These are phyloP conservation scores for Sturnira hondurensis DNA, from an alignment of 2,113 vertebrate species.

Conservation along the genomic window DNA sequence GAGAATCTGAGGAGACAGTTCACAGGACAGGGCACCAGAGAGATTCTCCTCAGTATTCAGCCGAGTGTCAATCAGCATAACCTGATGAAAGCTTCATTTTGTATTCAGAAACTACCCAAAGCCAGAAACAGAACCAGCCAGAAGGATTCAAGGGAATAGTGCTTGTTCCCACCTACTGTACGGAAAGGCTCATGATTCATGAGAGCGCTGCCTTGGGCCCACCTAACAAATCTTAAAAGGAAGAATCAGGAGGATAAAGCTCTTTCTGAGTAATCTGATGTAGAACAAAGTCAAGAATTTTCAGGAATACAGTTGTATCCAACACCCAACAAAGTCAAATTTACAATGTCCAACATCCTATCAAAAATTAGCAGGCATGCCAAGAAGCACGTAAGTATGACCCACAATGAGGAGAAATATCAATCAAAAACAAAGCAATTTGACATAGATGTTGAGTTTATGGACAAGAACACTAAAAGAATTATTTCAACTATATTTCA, in stretches of 20 bases:
- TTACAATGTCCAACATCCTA: not conserved
- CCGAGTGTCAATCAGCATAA: not conserved
- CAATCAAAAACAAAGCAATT: not conserved
- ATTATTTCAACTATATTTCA: not conserved
- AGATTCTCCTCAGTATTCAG: no score
- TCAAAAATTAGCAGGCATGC: not conserved
- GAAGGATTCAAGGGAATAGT: not conserved
- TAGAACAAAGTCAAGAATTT: not conserved
- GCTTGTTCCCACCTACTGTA: not conserved
- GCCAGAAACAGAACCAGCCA: not conserved
- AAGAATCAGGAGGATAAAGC: not conserved
- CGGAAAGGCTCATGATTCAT: not conserved
- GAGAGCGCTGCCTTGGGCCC: not conserved
- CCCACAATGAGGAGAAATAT: not conserved
- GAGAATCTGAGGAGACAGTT: not conserved
- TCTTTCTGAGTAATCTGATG: not conserved
- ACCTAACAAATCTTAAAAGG: not conserved
- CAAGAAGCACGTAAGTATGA: not conserved
- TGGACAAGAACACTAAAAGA: not conserved
- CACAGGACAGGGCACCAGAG: not conserved
- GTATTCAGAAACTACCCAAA: not conserved
- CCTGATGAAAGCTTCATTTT: not conserved
- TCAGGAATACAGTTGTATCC: not conserved
- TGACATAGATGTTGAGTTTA: not conserved
- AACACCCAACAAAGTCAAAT: not conserved